Evolutionary conservation across 2,888 invertebrate genomes (phyloP).

Genomic region (Melitaea athalia): DNA sequence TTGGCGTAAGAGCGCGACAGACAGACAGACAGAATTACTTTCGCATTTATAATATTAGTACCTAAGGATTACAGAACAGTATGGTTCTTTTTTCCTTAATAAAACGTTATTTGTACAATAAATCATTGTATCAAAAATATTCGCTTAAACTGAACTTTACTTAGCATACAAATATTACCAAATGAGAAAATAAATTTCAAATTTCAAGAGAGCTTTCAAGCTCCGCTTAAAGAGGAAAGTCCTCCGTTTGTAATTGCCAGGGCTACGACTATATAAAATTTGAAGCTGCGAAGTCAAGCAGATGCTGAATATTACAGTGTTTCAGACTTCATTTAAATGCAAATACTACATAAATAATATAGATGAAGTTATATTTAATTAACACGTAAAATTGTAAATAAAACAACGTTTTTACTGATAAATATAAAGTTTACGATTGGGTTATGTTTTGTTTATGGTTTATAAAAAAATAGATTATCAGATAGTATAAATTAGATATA

Average conservation of each 20-base stretch:
- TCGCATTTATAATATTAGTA: too few species aligned
- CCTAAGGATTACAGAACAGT: too few species aligned
- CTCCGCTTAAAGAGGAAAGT: constrained; percentile 19
- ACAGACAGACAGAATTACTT: too few species aligned
- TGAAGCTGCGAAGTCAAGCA: constrained; percentile 55
- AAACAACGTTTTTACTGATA: too few species aligned
- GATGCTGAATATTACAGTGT: constrained; percentile 71
- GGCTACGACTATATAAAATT: constrained; percentile 51
- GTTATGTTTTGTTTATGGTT: too few species aligned
- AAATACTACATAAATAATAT: constrained; percentile 43
- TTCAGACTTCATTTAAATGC: constrained; percentile 76
- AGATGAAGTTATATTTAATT: constrained; percentile 1
- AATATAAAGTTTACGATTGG: too few species aligned
- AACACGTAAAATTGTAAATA: neutral
- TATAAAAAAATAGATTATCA: too few species aligned
- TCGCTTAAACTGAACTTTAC: constrained; percentile 2
- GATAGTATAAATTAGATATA: too few species aligned
- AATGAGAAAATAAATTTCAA: constrained; percentile 25
- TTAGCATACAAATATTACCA: constrained; percentile 22
- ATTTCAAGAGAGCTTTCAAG: constrained; percentile 17
- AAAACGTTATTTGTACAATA: neutral
- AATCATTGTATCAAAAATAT: neutral
- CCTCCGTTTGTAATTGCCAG: constrained; percentile 46
- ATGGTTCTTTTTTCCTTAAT: neutral
- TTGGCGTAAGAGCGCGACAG: too few species aligned